Conservation (phyloP, 2,888 invertebrate genomes). For the Thymelicus sylvestris region DNA sequence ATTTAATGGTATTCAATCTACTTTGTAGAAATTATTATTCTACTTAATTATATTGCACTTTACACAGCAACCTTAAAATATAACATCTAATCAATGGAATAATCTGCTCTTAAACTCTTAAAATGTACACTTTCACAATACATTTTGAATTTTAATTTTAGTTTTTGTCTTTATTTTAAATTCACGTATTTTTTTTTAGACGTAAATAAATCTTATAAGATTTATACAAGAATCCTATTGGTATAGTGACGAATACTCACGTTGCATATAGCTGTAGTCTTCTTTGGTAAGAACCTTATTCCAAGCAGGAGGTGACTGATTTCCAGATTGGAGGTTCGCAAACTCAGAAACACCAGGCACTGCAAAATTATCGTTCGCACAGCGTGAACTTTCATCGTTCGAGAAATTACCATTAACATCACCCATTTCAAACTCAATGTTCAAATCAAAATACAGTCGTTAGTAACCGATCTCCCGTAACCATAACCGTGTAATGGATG, state of each 20-base stretch:
- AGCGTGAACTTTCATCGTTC: slow-evolving; percentile 60
- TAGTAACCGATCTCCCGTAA: slow-evolving; percentile 64
- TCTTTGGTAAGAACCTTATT: slow-evolving; percentile 88
- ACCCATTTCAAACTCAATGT: slow-evolving; percentile 66
- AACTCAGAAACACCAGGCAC: slow-evolving; percentile 97
- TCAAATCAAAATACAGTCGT: slow-evolving; percentile 73
- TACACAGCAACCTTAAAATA: too few relatives aligned
- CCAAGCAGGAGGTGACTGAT: slow-evolving; percentile 87
- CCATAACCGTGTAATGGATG: slow-evolving; percentile 53
- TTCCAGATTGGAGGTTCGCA: slow-evolving; percentile 86
- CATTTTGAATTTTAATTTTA: too few relatives aligned
- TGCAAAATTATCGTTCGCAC: slow-evolving; percentile 76
- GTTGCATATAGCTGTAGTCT: slow-evolving; percentile 90
- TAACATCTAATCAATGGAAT: too few relatives aligned
- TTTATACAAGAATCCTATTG: slow-evolving; percentile 8
- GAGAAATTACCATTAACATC: slow-evolving; percentile 58
- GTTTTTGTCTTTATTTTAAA: too few relatives aligned
- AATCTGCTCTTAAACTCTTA: too few relatives aligned
- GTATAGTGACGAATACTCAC: slow-evolving; percentile 81
- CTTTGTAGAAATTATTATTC: too few relatives aligned
- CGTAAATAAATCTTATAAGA: too few relatives aligned
- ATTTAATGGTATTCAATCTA: too few relatives aligned
- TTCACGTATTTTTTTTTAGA: too few relatives aligned
- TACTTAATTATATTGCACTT: too few relatives aligned
- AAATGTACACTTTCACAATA: too few relatives aligned